phyloP scores from a whole-genome alignment of 2,113 vertebrate genomes.

The Phaethon lepturus region DNA sequence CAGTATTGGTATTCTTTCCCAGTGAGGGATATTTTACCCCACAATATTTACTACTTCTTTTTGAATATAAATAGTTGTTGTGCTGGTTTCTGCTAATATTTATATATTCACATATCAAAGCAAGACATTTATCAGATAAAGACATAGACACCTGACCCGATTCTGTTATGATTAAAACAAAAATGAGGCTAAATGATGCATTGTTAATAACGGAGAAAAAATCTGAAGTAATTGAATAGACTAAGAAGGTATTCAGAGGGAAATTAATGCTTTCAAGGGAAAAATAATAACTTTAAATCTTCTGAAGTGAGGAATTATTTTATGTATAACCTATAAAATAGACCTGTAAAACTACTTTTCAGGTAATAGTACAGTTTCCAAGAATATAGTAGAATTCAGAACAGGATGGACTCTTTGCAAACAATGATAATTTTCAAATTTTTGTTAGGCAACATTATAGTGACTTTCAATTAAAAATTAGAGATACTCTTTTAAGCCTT shows the following conservation, averaged over 20 bases:
- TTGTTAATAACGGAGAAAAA: slow-evolving; percentile 7
- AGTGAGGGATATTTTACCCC: background rate
- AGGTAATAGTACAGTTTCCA: background rate
- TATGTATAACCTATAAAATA: background rate
- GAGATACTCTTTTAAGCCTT: background rate
- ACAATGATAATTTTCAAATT: background rate
- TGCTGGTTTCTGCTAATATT: background rate
- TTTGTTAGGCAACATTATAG: background rate
- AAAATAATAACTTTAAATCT: slow-evolving; percentile 22
- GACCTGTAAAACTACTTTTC: background rate
- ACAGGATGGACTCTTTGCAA: background rate
- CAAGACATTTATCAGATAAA: background rate
- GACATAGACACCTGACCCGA: background rate
- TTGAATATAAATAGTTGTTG: background rate
- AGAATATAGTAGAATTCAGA: background rate
- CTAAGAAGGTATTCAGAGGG: background rate
- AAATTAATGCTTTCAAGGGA: slow-evolving; percentile 4
- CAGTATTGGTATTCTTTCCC: background rate
- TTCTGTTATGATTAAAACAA: slow-evolving; percentile 17
- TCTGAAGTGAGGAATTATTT: background rate
- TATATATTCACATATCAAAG: background rate
- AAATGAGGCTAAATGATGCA: background rate
- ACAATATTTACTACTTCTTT: background rate
- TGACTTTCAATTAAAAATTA: background rate
- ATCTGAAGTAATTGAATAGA: background rate